Conservation (phyloP, 2,113 vertebrate genomes). For the Brevimyrus niger region DNA sequence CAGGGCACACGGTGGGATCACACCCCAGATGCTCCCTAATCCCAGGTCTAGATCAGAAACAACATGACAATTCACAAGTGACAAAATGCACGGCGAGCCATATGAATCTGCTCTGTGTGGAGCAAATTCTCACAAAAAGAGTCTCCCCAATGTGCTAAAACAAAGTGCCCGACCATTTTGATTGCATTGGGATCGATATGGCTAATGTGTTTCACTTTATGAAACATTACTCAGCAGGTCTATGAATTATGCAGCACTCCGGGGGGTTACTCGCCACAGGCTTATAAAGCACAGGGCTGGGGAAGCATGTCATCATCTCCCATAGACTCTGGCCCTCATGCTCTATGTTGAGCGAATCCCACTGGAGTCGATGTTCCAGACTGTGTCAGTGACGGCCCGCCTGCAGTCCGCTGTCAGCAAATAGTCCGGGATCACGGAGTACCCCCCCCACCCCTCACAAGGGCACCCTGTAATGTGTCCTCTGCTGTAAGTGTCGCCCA, state of each 20-base stretch:
- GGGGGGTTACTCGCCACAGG: constrained; percentile 33
- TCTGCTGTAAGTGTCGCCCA: neutral
- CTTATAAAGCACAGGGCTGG: constrained; percentile 24
- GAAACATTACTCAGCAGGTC: constrained; percentile 41
- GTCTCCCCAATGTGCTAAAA: neutral
- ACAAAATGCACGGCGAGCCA: neutral
- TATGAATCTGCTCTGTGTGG: neutral
- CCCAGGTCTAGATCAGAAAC: neutral
- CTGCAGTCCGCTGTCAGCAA: constrained; percentile 33
- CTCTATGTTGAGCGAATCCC: constrained; percentile 49
- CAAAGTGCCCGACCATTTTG: neutral
- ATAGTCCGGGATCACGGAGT: neutral
- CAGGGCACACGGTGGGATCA: neutral
- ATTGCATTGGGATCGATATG: constrained; percentile 29
- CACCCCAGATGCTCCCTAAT: neutral
- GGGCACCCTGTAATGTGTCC: neutral
- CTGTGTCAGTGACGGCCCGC: constrained; percentile 49
- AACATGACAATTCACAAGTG: neutral
- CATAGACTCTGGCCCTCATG: constrained; percentile 42
- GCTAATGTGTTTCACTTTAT: constrained; percentile 46
- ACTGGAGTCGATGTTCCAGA: constrained; percentile 45
- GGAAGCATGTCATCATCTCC: constrained; percentile 47
- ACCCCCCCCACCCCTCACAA: neutral
- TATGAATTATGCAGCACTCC: constrained; percentile 52
- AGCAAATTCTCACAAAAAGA: neutral